Percentiles rank a stretch among this genome's conserved stretches.
phyloP scores from a whole-genome alignment of 2,797 vertebrate genomes.

The Amazona ochrocephala region DNA sequence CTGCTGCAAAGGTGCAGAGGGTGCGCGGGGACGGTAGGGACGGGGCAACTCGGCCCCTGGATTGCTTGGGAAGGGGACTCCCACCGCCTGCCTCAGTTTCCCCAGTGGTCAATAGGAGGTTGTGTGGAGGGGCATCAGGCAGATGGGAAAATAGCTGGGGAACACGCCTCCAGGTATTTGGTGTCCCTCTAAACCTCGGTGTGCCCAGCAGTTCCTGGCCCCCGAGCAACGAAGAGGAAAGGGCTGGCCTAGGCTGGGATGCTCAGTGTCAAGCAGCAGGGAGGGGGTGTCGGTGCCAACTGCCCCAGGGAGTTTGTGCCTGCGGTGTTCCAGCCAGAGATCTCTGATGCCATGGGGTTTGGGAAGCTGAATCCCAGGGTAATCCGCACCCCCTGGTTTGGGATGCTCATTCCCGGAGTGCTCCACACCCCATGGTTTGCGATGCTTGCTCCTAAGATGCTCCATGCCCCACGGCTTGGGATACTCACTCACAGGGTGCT shows the following conservation, averaged over 20 bases:
- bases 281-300: not conserved
- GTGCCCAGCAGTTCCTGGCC: not conserved
- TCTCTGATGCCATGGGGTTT: not conserved
- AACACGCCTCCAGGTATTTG: accelerated
- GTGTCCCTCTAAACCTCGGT: not conserved
- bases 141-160: not conserved
- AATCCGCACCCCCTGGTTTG: too few species aligned
- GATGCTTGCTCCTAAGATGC: not conserved
- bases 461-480: accelerated
- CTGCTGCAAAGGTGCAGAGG: accelerated
- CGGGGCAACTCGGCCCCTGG: accelerated
- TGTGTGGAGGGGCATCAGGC: not conserved
- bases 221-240: not conserved
- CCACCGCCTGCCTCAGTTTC: not conserved
- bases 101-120: accelerated
- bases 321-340: not conserved
- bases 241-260: not conserved
- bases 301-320: not conserved
- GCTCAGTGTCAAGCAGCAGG: not conserved
- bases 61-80: not conserved
- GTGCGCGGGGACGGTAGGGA: accelerated
- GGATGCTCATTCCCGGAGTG: not conserved
- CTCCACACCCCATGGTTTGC: not conserved
- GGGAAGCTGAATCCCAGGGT: not conserved
- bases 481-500: accelerated